phyloP scores from a whole-genome alignment of 2,113 vertebrate genomes.

The Smithornis capensis region DNA sequence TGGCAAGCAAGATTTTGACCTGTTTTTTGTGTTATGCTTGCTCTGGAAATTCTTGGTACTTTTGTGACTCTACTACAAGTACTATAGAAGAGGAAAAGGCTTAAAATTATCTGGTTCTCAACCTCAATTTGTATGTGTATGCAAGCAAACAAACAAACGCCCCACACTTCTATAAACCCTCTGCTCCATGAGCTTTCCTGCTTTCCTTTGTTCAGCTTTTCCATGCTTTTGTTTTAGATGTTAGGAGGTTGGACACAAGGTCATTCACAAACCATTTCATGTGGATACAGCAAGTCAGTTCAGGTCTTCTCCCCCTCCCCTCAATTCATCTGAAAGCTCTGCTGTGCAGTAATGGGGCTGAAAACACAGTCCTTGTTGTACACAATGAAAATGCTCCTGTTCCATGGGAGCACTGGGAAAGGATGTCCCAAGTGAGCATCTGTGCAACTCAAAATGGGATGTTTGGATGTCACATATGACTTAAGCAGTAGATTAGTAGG shows the following conservation, averaged over 20 bases:
- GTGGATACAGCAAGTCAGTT: neutral
- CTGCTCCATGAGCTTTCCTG: neutral
- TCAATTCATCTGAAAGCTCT: constrained; percentile 33
- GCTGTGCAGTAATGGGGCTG: neutral
- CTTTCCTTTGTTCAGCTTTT: constrained; percentile 2
- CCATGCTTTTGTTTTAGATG: constrained; percentile 33
- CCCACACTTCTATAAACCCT: rapidly evolving
- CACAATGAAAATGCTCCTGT: neutral
- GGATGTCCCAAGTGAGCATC: constrained; percentile 5
- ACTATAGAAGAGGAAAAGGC: neutral
- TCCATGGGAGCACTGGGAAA: constrained; percentile 17
- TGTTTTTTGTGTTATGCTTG: neutral
- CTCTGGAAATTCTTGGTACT: neutral
- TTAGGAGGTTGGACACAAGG: neutral
- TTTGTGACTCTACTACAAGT: neutral
- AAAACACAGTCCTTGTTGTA: neutral
- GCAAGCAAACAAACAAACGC: neutral
- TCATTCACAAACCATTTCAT: neutral
- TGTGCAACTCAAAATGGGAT: neutral
- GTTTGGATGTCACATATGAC: neutral
- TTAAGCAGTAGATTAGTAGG: neutral
- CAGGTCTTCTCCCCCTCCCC: neutral
- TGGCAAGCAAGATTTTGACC: neutral
- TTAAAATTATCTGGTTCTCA: neutral
- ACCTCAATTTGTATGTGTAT: neutral